Conservation (phyloP, 2,888 invertebrate genomes). For the Spisula subtruncata region DNA sequence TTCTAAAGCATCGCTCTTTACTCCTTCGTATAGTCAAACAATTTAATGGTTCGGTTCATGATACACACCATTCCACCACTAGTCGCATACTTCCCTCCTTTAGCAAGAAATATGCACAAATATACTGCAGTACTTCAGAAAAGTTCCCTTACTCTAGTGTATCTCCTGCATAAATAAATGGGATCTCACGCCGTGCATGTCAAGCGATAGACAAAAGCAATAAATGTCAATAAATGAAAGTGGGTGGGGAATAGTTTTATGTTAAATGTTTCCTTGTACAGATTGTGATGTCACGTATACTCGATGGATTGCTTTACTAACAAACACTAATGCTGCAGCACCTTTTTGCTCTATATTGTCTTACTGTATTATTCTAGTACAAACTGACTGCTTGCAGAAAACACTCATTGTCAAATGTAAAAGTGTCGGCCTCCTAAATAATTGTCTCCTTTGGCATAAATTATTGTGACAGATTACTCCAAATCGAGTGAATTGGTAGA, state of each 20-base stretch:
- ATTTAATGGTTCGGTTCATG: not conserved
- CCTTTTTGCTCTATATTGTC: not conserved
- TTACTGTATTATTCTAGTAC: not conserved
- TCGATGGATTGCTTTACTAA: slow-evolving; percentile 15
- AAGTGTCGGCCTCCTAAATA: not conserved
- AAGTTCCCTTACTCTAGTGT: not conserved
- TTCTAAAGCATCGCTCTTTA: not conserved
- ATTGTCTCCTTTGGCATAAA: not conserved
- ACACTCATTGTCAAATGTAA: not conserved
- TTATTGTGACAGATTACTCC: not conserved
- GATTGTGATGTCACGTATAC: not conserved
- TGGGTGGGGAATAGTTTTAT: not conserved
- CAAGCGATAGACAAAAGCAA: slow-evolving; percentile 3
- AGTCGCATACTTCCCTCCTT: not conserved
- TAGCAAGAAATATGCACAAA: not conserved
- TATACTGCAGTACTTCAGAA: not conserved
- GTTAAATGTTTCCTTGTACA: not conserved
- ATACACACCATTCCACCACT: not conserved
- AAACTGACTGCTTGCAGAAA: not conserved
- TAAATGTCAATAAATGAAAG: not conserved
- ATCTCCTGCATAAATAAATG: not conserved
- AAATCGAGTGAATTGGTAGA: too few species aligned
- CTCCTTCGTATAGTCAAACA: not conserved
- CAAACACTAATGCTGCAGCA: slow-evolving; percentile 4
- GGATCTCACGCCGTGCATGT: slow-evolving; percentile 25